Percentiles rank a stretch among this genome's conserved stretches.
phyloP scores from a whole-genome alignment of 2,113 vertebrate species.

The Syngnathus scovelli region DNA sequence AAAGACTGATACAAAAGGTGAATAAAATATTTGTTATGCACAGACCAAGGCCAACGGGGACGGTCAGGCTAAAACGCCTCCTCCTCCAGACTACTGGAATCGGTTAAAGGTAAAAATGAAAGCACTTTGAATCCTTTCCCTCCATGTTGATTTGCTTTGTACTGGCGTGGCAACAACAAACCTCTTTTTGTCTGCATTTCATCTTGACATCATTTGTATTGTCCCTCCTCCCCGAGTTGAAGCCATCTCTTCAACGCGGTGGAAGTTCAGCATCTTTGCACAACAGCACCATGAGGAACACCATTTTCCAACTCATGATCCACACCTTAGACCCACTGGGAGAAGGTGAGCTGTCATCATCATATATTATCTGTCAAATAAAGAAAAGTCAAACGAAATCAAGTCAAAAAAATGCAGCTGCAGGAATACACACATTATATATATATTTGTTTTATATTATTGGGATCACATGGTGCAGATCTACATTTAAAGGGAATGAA shows the following conservation, averaged over 20 bases:
- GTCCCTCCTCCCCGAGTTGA: slow-evolving; percentile 61
- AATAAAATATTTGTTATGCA: slow-evolving; percentile 42
- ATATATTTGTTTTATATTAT: too few relatives aligned
- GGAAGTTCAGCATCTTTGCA: slow-evolving; percentile 89
- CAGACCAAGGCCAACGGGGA: slow-evolving; percentile 68
- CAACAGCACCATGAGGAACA: slow-evolving; percentile 88
- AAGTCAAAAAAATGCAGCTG: too few relatives aligned
- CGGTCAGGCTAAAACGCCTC: slow-evolving; percentile 51
- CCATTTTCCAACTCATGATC: slow-evolving; percentile 92
- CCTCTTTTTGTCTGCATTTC: not conserved
- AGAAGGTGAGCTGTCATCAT: slow-evolving; percentile 75
- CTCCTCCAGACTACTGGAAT: slow-evolving; percentile 67
- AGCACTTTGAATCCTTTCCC: not conserved
- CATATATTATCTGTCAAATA: too few relatives aligned
- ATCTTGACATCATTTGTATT: not conserved
- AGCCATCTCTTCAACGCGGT: slow-evolving; percentile 77
- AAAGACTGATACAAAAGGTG: not conserved
- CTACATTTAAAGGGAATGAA: too few relatives aligned
- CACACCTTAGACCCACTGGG: slow-evolving; percentile 88
- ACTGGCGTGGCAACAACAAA: not conserved
- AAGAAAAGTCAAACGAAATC: too few relatives aligned
- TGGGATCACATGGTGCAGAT: too few relatives aligned
- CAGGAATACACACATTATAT: too few relatives aligned
- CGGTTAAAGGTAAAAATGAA: slow-evolving; percentile 77
- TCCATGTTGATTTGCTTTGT: not conserved